These are phyloP conservation scores for Lucifuga dentata DNA, from an alignment of 2,113 vertebrate genomes.

Conservation along the genomic window DNA sequence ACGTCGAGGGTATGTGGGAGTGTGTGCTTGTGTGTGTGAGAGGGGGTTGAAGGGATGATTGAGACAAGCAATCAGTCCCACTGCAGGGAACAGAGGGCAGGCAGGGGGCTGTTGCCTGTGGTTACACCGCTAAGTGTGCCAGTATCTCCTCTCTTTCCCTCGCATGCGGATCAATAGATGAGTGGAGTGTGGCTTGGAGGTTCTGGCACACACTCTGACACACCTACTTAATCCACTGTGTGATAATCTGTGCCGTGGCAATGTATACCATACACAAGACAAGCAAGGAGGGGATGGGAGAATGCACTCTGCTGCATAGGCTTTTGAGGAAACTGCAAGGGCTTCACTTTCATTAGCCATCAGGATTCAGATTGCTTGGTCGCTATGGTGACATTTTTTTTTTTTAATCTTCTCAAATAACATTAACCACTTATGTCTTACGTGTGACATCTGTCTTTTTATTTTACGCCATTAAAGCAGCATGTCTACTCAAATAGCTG, in stretches of 20 bases:
- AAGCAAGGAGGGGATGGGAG: conserved; percentile 13
- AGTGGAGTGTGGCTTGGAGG: conserved; percentile 61
- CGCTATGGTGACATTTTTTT: conserved; percentile 51
- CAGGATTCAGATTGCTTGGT: conserved; percentile 30
- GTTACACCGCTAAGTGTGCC: conserved; percentile 65
- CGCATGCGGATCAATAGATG: conserved; percentile 62
- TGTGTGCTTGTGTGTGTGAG: conserved; percentile 29
- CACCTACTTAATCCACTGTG: conserved; percentile 73
- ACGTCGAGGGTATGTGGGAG: conserved; percentile 25
- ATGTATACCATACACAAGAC: conserved; percentile 45
- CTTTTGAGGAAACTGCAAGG: background rate
- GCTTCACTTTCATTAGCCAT: conserved; percentile 48
- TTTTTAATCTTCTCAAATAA: conserved; percentile 34
- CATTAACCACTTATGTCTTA: conserved; percentile 11
- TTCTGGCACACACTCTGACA: conserved; percentile 61
- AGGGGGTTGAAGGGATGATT: conserved; percentile 69
- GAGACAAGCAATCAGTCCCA: conserved; percentile 79
- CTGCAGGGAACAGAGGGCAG: conserved; percentile 70
- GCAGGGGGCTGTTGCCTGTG: conserved; percentile 69
- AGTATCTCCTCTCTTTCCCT: conserved; percentile 26
- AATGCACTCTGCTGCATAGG: conserved; percentile 14
- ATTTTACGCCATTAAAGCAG: conserved; percentile 9
- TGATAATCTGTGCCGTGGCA: conserved; percentile 57
- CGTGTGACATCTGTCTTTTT: conserved; percentile 3
- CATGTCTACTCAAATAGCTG: conserved; percentile 1